These are phyloP conservation scores for Amazona ochrocephala DNA, from an alignment of 2,797 vertebrate genomes.

Conservation along the genomic window DNA sequence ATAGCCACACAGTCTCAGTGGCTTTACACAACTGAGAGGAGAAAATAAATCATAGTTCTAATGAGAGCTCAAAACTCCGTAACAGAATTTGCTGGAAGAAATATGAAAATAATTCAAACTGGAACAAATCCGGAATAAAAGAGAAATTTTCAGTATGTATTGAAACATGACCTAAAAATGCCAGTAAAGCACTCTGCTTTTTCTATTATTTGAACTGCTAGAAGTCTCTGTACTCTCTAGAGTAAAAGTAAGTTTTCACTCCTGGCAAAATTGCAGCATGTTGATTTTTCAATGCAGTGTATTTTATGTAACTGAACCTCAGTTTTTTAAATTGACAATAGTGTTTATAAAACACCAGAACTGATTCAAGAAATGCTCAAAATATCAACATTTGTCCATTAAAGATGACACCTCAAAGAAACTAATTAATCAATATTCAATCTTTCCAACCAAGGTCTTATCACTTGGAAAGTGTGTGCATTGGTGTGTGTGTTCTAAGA, in stretches of 20 bases:
- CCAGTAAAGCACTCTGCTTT: slow-evolving; percentile 16
- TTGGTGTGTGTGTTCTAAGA: neutral
- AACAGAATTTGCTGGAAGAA: slow-evolving; percentile 47
- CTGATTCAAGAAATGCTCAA: neutral
- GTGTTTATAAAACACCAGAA: slow-evolving; percentile 3
- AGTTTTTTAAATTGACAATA: neutral
- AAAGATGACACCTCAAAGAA: neutral
- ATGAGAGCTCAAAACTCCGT: slow-evolving; percentile 13
- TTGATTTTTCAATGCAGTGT: neutral
- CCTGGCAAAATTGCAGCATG: neutral
- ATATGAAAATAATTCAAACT: slow-evolving; percentile 50
- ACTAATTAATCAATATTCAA: slow-evolving; percentile 18
- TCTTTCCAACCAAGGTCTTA: neutral
- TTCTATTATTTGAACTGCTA: slow-evolving; percentile 49
- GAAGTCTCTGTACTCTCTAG: slow-evolving; percentile 4
- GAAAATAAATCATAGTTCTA: slow-evolving; percentile 34
- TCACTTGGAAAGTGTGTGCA: neutral
- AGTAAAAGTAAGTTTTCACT: slow-evolving; percentile 41
- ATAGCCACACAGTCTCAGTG: neutral
- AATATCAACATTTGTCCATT: neutral
- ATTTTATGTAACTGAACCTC: neutral
- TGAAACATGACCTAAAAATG: slow-evolving; percentile 62
- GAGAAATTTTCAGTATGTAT: slow-evolving; percentile 53
- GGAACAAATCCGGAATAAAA: slow-evolving; percentile 39
- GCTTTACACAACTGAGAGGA: slow-evolving; percentile 11